Conservation (phyloP, 2,113 vertebrate species). For the Panthera uncia region DNA sequence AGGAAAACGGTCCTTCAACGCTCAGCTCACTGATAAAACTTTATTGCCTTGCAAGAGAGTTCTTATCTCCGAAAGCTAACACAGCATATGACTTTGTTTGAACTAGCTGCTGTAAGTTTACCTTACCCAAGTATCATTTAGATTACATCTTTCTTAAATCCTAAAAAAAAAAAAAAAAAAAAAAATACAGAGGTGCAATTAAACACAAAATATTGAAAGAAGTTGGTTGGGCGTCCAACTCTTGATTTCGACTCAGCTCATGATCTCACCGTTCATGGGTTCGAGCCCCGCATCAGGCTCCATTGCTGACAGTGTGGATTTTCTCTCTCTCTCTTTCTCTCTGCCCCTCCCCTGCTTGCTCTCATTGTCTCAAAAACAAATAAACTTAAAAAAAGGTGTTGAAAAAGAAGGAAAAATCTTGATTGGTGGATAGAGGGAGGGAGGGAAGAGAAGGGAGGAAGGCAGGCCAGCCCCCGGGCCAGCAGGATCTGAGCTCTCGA, state of each 20-base stretch:
- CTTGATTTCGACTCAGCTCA: no score
- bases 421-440: rapidly evolving
- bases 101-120: neutral
- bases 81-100: neutral
- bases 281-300: no score
- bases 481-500: rapidly evolving
- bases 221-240: no score
- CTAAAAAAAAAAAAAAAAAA: neutral
- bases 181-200: neutral
- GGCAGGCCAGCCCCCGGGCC: rapidly evolving
- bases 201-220: neutral
- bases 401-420: neutral
- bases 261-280: no score
- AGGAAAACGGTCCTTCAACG: rapidly evolving
- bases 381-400: no score
- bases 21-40: neutral
- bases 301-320: no score
- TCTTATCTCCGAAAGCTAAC: constrained; percentile 38
- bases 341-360: no score
- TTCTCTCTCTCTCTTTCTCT: no score
- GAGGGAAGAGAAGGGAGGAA: no score
- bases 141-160: constrained; percentile 12
- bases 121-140: neutral
- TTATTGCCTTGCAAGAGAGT: neutral
- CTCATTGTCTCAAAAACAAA: no score